phyloP scores from a whole-genome alignment of 2,888 invertebrate genomes.

The Scaptomyza parva region DNA sequence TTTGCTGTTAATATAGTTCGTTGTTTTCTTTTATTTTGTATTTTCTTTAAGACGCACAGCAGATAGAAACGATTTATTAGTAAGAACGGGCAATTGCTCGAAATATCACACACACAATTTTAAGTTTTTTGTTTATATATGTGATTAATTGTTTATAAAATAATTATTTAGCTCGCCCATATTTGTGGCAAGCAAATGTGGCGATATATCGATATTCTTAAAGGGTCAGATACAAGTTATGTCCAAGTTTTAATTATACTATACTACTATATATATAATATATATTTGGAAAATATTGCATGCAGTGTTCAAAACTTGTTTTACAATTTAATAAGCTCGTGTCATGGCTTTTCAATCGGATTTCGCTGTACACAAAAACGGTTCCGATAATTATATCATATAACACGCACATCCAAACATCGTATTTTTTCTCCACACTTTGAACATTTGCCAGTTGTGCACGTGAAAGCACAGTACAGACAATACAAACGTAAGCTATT shows the following conservation, averaged over 20 bases:
- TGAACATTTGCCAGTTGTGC: slow-evolving; percentile 73
- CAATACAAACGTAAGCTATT: slow-evolving; percentile 20
- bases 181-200: slow-evolving; percentile 42
- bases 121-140: slow-evolving; percentile 74
- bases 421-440: slow-evolving; percentile 44
- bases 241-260: background rate
- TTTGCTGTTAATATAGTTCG: slow-evolving; percentile 50
- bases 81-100: slow-evolving; percentile 16
- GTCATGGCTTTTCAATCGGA: background rate
- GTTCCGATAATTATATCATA: slow-evolving; percentile 38
- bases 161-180: slow-evolving; percentile 72
- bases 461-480: slow-evolving; percentile 64
- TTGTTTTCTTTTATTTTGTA: slow-evolving; percentile 42
- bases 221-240: slow-evolving; percentile 11
- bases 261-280: too few species aligned
- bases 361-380: slow-evolving; percentile 45
- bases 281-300: background rate
- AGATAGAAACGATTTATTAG: slow-evolving; percentile 15
- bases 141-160: slow-evolving; percentile 79
- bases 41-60: slow-evolving; percentile 6
- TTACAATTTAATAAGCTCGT: background rate
- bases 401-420: slow-evolving; percentile 14
- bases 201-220: slow-evolving; percentile 51
- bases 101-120: slow-evolving; percentile 51
- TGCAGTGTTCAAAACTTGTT: background rate